phyloP scores from a whole-genome alignment of 2,797 vertebrate species.

The Poecilia gillii region DNA sequence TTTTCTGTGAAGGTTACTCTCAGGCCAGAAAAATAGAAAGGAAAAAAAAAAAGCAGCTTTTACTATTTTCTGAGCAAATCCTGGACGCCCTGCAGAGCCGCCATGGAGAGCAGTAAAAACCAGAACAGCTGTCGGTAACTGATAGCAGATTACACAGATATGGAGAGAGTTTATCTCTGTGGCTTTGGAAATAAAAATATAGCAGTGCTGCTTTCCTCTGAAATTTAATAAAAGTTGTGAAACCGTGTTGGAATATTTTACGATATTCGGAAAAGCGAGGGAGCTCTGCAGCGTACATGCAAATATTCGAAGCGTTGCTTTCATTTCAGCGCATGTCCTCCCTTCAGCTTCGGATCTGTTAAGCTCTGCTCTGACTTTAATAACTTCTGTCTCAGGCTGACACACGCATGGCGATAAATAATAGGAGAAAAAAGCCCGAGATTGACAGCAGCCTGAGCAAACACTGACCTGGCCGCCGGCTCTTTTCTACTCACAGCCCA shows the following conservation, averaged over 20 bases:
- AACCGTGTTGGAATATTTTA: not conserved
- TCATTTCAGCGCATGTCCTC: not conserved
- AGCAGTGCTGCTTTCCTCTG: not conserved
- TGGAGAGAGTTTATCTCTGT: constrained; percentile 8
- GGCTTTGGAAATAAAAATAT: constrained; percentile 3
- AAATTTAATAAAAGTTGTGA: constrained; percentile 2
- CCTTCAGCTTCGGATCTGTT: constrained; percentile 18
- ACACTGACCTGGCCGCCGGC: constrained; percentile 59
- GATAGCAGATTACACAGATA: constrained; percentile 17
- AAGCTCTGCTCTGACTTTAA: constrained; percentile 21
- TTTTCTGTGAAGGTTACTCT: constrained; percentile 7
- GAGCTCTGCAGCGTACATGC: not conserved
- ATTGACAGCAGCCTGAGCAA: constrained; percentile 51
- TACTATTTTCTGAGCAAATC: constrained; percentile 9
- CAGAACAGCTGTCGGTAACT: constrained; percentile 12
- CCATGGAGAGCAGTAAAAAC: constrained; percentile 3
- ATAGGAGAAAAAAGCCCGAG: constrained; percentile 36
- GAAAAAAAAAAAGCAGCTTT: not conserved
- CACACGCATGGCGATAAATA: constrained; percentile 10
- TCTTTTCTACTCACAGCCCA: constrained; percentile 49
- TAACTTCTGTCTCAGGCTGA: constrained; percentile 5
- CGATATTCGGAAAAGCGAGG: not conserved
- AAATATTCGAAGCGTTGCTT: not conserved
- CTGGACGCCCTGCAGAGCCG: constrained; percentile 3
- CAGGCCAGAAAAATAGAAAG: not conserved